These are phyloP conservation scores for Eptesicus fuscus DNA, from an alignment of 2,113 vertebrate genomes.

Conservation along the genomic window DNA sequence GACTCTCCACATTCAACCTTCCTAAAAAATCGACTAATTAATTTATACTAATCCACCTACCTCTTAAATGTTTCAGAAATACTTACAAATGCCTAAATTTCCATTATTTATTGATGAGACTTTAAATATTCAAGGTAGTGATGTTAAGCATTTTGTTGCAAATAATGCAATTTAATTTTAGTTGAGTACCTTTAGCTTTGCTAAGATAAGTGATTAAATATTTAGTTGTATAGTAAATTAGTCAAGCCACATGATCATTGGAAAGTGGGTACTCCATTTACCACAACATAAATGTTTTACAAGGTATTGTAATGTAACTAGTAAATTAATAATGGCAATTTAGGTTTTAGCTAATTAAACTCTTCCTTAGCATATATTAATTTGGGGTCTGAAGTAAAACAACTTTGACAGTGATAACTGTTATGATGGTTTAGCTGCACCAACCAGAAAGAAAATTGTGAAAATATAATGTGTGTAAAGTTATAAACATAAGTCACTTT, in stretches of 20 bases:
- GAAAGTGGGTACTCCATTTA: slow-evolving; percentile 78
- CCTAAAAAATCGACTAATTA: neutral
- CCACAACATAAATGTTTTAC: slow-evolving; percentile 85
- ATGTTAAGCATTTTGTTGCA: slow-evolving; percentile 36
- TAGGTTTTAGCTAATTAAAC: slow-evolving; percentile 84
- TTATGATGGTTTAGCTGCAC: slow-evolving; percentile 42
- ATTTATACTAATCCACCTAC: neutral
- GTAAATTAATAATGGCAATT: slow-evolving; percentile 86
- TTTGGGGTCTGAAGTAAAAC: slow-evolving; percentile 71
- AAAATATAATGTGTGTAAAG: neutral
- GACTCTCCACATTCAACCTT: neutral
- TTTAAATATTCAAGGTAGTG: slow-evolving; percentile 11
- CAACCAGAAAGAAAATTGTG: neutral
- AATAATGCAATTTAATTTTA: slow-evolving; percentile 73
- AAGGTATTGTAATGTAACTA: slow-evolving; percentile 78
- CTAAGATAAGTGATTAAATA: slow-evolving; percentile 81
- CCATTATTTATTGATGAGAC: slow-evolving; percentile 22
- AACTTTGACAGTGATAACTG: slow-evolving; percentile 64
- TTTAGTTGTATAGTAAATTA: slow-evolving; percentile 81
- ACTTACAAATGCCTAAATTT: neutral
- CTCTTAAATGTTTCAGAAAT: neutral
- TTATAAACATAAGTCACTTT: neutral
- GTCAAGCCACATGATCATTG: slow-evolving; percentile 67
- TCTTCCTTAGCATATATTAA: slow-evolving; percentile 76
- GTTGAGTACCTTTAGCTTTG: slow-evolving; percentile 68